Conservation (phyloP, 1,140 invertebrate genomes). For the Asbolus verrucosus region DNA sequence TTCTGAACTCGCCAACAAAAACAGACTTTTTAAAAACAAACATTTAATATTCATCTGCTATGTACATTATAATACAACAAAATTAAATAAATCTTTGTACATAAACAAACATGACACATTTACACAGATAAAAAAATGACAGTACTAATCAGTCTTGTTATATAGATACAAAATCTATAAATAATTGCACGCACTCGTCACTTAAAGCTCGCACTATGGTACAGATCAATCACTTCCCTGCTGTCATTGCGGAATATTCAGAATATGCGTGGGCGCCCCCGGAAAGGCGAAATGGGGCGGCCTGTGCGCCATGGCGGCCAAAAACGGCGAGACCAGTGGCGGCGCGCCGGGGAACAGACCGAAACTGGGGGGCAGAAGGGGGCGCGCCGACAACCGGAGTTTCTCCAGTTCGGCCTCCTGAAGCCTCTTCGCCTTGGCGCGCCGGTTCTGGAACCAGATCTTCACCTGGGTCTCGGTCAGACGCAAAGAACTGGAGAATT, state of each 20-base stretch:
- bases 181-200: slow-evolving; percentile 28
- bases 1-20: neutral
- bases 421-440: slow-evolving; percentile 93
- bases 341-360: slow-evolving; percentile 58
- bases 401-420: slow-evolving; percentile 96
- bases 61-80: slow-evolving; percentile 58
- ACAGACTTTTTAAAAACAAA: slow-evolving; percentile 55
- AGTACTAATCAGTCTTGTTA: slow-evolving; percentile 59
- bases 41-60: slow-evolving; percentile 53
- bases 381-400: slow-evolving; percentile 66
- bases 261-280: slow-evolving; percentile 46
- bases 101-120: slow-evolving; percentile 53
- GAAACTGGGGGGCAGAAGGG: slow-evolving; percentile 61
- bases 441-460: slow-evolving; percentile 98
- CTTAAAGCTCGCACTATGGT: slow-evolving; percentile 2
- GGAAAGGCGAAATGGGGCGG: slow-evolving; percentile 61
- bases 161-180: slow-evolving; percentile 1
- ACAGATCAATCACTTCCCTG: neutral
- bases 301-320: slow-evolving; percentile 63
- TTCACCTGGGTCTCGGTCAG: slow-evolving; percentile 97
- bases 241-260: slow-evolving; percentile 61
- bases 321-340: slow-evolving; percentile 60
- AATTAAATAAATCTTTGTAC: slow-evolving; percentile 57
- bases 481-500: slow-evolving; percentile 93
- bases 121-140: slow-evolving; percentile 52